These are phyloP conservation scores for Ellobius talpinus DNA, from an alignment of 2,113 vertebrate genomes.

Conservation along the genomic window DNA sequence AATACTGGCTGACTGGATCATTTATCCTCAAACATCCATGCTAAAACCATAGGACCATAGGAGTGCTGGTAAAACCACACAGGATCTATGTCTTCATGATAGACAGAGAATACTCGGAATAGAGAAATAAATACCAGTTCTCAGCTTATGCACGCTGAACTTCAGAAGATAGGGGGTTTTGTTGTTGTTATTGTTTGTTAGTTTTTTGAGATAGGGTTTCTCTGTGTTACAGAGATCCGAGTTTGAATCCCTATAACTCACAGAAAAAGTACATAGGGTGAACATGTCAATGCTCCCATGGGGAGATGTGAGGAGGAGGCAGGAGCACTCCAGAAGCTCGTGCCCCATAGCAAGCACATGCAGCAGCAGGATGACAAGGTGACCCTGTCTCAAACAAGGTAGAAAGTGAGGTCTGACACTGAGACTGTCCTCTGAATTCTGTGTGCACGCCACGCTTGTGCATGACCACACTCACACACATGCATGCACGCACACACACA, in stretches of 20 bases:
- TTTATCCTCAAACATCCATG: not conserved
- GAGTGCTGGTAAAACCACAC: not conserved
- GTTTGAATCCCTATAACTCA: not conserved
- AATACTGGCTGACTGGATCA: not conserved
- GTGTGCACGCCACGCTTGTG: no score
- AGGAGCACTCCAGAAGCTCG: not conserved
- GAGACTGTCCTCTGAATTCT: not conserved
- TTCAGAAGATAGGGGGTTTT: not conserved
- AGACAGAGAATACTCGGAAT: not conserved
- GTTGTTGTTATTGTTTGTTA: no score
- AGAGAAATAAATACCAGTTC: conserved; percentile 6
- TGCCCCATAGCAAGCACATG: not conserved
- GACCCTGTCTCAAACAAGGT: not conserved
- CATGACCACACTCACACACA: not conserved
- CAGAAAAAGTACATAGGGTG: not conserved
- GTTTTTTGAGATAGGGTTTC: no score
- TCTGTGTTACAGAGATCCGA: not conserved
- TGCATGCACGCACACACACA: not conserved
- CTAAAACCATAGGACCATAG: not conserved
- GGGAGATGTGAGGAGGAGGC: not conserved
- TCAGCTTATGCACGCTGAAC: not conserved
- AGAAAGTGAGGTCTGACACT: not conserved
- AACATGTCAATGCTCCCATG: not conserved
- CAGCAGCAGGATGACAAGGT: not conserved
- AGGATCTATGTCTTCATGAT: not conserved